These are phyloP conservation scores for Seira musarum DNA, from an alignment of 2,888 invertebrate genomes.

Conservation along the genomic window DNA sequence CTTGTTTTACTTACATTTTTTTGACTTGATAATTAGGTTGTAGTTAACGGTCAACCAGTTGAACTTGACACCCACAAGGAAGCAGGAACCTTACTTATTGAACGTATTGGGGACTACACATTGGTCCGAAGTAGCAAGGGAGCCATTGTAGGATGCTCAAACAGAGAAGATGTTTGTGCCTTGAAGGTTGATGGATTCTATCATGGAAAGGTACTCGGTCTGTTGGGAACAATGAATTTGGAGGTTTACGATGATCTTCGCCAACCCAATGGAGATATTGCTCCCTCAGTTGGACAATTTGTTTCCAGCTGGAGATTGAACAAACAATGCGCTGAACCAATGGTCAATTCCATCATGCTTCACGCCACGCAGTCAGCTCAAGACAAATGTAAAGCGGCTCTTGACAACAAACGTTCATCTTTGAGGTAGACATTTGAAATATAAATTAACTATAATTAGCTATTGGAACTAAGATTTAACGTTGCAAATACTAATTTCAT, in stretches of 20 bases:
- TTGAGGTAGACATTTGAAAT: constrained; percentile 72
- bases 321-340: constrained; percentile 76
- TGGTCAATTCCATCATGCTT: constrained; percentile 72
- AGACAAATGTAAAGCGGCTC: constrained; percentile 80
- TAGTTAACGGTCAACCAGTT: constrained; percentile 78
- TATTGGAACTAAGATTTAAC: no score
- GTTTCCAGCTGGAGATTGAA: constrained; percentile 83
- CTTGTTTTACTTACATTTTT: no score
- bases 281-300: constrained; percentile 77
- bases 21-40: constrained; percentile 22
- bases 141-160: constrained; percentile 77
- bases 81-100: constrained; percentile 69
- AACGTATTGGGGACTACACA: constrained; percentile 70
- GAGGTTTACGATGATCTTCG: constrained; percentile 90
- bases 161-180: constrained; percentile 80
- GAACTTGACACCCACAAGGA: constrained; percentile 75
- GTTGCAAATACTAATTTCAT: no score
- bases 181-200: constrained; percentile 88
- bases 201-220: constrained; percentile 86
- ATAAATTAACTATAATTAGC: no score
- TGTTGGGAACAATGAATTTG: constrained; percentile 91
- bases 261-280: constrained; percentile 79
- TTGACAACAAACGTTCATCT: constrained; percentile 77
- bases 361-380: constrained; percentile 72
- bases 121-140: constrained; percentile 76